Evolutionary conservation across 1,140 invertebrate genomes (phyloP), one percentile per base, ranked within the genome.

Genomic region (Trichogramma pretiosum): DNA sequence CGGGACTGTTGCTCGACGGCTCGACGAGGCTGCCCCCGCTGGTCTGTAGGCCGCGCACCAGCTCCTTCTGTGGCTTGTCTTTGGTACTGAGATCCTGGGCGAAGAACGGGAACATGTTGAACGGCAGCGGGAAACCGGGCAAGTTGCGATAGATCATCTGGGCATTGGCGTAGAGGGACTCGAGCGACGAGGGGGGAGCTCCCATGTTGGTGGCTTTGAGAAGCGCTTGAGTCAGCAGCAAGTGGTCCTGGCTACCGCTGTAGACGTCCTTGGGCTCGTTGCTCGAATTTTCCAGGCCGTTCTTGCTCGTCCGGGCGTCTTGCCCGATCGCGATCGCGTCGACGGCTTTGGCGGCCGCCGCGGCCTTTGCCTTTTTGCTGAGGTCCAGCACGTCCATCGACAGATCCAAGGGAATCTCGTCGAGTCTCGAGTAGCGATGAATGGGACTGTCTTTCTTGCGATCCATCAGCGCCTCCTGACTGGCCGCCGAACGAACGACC

Each of bases 331-430:
- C 17, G 9, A 4, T 10, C 9, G 24, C 38, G 8, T 26, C 34
- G 1, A 22, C 19, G 2, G 36, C 28, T 1, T 66, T 57, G 37
- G 50, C 52, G 2, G 54, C 50, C 45, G 66, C 66, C 4, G 67
- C 67, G 9, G 70, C 67, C 10, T 74, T 70, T 3, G 70, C 64
- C 63, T 90, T 92, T 54, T 87, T 86, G 59, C 87, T 89, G 49
- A 93, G 77, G 69, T 93, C 90, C n/a, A 93, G 66, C 3, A 87
- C 87, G 66, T 88, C 83, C 70, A 85, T 85, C 23, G 79, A 81
- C 3, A 89, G 68, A 70, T 91, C 87, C 42, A 91, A 70, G 0
- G 86, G 84, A 28, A 28, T 28, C 24, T 28, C 24, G 24, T 5
- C 5, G 5, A 7, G 5, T 11, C 11, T 28, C 11, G 24, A 11